These are phyloP conservation scores for Paracanthobrama guichenoti DNA, from an alignment of 2,113 vertebrate species.

Conservation along the genomic window DNA sequence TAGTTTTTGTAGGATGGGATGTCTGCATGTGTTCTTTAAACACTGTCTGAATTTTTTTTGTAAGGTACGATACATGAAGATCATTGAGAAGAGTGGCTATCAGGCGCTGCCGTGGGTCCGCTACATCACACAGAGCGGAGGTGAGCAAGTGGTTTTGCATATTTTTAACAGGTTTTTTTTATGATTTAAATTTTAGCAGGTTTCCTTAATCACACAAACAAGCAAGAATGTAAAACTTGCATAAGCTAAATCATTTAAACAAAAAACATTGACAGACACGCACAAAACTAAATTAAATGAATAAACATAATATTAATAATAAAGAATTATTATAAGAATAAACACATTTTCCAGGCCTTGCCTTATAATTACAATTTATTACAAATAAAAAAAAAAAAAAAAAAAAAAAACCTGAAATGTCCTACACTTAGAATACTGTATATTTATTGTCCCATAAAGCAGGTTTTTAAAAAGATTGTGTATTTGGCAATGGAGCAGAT, in stretches of 20 bases:
- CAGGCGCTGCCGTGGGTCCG: constrained; percentile 87
- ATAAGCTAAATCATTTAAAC: neutral
- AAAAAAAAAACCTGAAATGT: too few relatives aligned
- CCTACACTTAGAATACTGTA: too few relatives aligned
- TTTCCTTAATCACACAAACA: neutral
- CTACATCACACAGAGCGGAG: constrained; percentile 93
- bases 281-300: neutral
- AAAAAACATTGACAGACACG: too few relatives aligned
- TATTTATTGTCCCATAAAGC: neutral
- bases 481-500: neutral
- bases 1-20: too few relatives aligned
- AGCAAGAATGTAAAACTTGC: neutral
- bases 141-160: constrained; percentile 59
- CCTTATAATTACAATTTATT: too few relatives aligned
- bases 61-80: constrained; percentile 94
- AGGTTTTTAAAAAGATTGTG: neutral
- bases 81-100: constrained; percentile 93
- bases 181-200: neutral
- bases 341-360: neutral
- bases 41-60: neutral
- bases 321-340: too few relatives aligned
- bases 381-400: too few relatives aligned
- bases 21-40: too few relatives aligned
- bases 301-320: neutral
- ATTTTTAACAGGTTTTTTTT: neutral